Evolutionary conservation across 2,888 invertebrate genomes (phyloP).

Genomic region (Callimorpha dominula): DNA sequence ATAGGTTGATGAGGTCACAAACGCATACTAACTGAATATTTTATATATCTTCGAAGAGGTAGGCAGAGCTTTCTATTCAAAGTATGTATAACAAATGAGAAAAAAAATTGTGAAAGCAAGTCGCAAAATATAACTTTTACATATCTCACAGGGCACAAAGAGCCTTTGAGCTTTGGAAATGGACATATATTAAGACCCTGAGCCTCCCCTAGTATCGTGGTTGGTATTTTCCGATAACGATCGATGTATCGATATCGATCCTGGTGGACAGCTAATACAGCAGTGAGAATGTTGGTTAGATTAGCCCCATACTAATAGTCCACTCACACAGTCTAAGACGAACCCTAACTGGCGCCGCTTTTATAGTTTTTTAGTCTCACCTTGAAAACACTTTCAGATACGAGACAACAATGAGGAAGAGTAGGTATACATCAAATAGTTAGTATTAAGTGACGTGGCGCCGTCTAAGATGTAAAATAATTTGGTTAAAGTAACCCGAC

Average conservation of each 20-base stretch:
- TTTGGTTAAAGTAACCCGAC: slow-evolving; percentile 22
- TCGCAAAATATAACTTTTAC: no score
- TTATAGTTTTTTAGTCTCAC: slow-evolving; percentile 27
- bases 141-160: no score
- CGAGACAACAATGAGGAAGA: slow-evolving; percentile 54
- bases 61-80: no score
- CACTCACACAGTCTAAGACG: slow-evolving; percentile 13
- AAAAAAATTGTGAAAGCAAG: no score
- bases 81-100: background rate
- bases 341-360: slow-evolving; percentile 25
- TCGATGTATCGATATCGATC: no score
- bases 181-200: no score
- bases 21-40: background rate
- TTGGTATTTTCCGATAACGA: no score
- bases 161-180: no score
- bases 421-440: slow-evolving; percentile 46
- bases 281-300: background rate
- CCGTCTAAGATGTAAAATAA: slow-evolving; percentile 20
- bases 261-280: no score
- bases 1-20: background rate
- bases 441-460: slow-evolving; percentile 49
- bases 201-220: no score
- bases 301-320: background rate
- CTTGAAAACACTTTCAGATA: slow-evolving; percentile 37
- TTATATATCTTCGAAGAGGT: background rate